Evolutionary conservation across 1,140 invertebrate genomes (phyloP), one percentile per base, ranked within the genome.

Genomic region (Dryas iulia): DNA sequence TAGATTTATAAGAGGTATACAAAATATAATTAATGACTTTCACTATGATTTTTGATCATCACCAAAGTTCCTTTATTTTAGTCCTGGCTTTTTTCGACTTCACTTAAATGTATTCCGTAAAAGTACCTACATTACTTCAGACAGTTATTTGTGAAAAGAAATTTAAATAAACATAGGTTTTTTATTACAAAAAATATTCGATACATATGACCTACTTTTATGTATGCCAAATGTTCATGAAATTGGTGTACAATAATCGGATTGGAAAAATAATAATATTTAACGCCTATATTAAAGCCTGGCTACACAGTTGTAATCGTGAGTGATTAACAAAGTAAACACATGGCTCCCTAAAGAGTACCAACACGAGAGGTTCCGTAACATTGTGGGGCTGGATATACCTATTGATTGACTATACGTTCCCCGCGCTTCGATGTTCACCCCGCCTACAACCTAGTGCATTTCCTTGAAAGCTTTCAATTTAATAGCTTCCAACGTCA

Each of bases 351-450:
- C 12, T 35, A n/a, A 28, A 24, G 58, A n/a, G 39, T 56, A 56
- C 14, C 21, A 33, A 31, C 61, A 33, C 14, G 21, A 53, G 30
- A 60, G 47, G 18, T 64, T 69, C 63, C 62, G 69, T 72, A 66
- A 69, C 66, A 53, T 76, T 70, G 71, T 77, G 64, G 65, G 65
- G 72, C 66, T 74, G 66, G 73, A 76, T 78, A 68, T 59, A 72
- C 33, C 60, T 82, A 84, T 86, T 79, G 82, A 86, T 86, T 86
- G 79, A 71, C 71, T 73, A 53, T 66, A 25, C 73, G 57, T 79
- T 64, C 73, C 71, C 72, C 53, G 59, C 53, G 52, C 30, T 52
- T 62, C 71, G 59, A 71, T 47, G 33, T 69, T 60, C 54, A 35
- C 70, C 57, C 71, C 65, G 26, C 62, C 66, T 52, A 66, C 39